Percentiles rank a stretch among this genome's conserved stretches.
Conservation (phyloP, 2,797 vertebrate species). For the Botia almorhae region DNA sequence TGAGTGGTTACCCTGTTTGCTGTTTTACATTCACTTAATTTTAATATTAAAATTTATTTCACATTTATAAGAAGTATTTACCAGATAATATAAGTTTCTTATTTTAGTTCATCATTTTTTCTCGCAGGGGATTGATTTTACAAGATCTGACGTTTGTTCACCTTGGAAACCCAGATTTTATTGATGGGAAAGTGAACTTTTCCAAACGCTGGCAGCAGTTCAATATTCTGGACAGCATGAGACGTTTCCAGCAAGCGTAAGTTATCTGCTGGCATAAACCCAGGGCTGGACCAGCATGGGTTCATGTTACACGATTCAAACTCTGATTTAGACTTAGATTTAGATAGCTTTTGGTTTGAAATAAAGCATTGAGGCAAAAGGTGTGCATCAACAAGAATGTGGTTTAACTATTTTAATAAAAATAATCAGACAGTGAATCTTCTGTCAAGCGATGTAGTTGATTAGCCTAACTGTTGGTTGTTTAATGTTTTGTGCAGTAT, state of each 20-base stretch:
- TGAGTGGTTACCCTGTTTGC: no score
- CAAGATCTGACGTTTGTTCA: slow-evolving; percentile 99
- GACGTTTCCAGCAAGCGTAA: slow-evolving; percentile 98
- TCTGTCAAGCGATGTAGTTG: no score
- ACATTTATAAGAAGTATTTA: no score
- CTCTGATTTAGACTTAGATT: not conserved
- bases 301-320: not conserved
- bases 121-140: slow-evolving; percentile 90
- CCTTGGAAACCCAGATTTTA: slow-evolving; percentile 95
- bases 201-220: slow-evolving; percentile 99
- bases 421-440: no score
- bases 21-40: no score
- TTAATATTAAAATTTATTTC: no score
- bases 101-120: not conserved
- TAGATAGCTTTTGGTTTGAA: not conserved
- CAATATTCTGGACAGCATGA: slow-evolving; percentile 99
- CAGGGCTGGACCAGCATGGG: not conserved
- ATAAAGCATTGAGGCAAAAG: not conserved
- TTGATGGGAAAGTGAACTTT: slow-evolving; percentile 96
- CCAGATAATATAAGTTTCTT: no score
- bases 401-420: no score
- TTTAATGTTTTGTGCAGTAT: not conserved
- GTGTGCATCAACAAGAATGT: no score
- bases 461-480: no score
- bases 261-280: slow-evolving; percentile 60